A percentile compares a stretch with the other conserved stretches of the same genome.
These are phyloP conservation scores for Acrossocheilus wenchowensis DNA, from an alignment of 2,797 vertebrate species.

Conservation along the genomic window DNA sequence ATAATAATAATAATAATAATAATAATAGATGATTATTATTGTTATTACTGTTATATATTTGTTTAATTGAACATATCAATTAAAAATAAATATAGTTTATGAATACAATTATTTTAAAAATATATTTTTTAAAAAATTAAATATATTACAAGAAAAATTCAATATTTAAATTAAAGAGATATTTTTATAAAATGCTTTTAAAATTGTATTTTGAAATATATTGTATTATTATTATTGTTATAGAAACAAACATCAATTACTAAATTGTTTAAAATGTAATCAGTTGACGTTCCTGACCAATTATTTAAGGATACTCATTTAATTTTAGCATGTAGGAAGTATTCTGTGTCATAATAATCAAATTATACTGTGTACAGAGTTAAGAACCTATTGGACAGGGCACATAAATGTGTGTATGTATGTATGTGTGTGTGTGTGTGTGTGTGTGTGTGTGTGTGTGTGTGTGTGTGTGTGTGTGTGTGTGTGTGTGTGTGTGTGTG, in stretches of 20 bases:
- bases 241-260: background rate
- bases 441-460: conserved; percentile 72
- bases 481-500: conserved; percentile 74
- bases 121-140: background rate
- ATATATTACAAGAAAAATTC: background rate
- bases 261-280: background rate
- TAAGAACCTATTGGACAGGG: conserved; percentile 66
- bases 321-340: conserved; percentile 5
- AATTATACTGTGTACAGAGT: conserved; percentile 49
- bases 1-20: background rate
- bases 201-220: background rate
- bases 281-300: background rate
- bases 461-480: conserved; percentile 63
- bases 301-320: conserved; percentile 12
- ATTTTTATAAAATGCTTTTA: background rate
- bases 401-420: conserved; percentile 48
- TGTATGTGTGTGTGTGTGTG: conserved; percentile 75
- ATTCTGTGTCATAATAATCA: conserved; percentile 22
- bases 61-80: background rate
- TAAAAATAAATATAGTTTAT: background rate
- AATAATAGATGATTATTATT: too few relatives aligned
- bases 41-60: too few relatives aligned
- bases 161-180: too few relatives aligned
- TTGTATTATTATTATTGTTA: background rate
- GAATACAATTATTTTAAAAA: background rate